Conservation (phyloP, 2,888 invertebrate genomes). For the Osmoderma eremita region DNA sequence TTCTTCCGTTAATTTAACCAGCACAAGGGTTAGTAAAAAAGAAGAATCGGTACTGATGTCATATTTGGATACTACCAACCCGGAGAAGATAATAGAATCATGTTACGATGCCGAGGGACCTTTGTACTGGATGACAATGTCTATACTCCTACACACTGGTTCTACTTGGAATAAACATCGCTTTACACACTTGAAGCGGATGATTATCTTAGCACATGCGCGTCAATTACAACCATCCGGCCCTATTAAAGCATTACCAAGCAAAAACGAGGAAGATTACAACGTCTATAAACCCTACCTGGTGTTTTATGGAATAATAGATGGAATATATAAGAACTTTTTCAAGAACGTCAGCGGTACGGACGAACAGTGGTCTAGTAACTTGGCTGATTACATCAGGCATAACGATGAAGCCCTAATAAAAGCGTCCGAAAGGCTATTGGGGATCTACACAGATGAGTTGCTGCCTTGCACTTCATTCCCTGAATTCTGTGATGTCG, state of each 20-base stretch:
- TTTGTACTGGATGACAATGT: conserved; percentile 86
- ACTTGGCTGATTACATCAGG: conserved; percentile 91
- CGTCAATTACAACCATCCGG: conserved; percentile 75
- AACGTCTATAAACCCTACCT: conserved; percentile 85
- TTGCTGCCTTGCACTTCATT: conserved; percentile 90
- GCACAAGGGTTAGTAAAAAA: conserved; percentile 77
- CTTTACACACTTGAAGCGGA: conserved; percentile 77
- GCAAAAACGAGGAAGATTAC: conserved; percentile 73
- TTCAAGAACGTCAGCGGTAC: conserved; percentile 83
- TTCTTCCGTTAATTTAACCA: conserved; percentile 55
- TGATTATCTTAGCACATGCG: conserved; percentile 81
- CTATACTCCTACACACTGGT: conserved; percentile 81
- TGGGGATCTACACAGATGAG: conserved; percentile 86
- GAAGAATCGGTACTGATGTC: conserved; percentile 82
- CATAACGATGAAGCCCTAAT: conserved; percentile 92
- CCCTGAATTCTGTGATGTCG: conserved; percentile 92
- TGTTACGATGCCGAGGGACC: conserved; percentile 93
- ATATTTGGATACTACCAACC: conserved; percentile 73
- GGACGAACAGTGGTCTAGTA: conserved; percentile 89
- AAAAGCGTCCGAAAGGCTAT: conserved; percentile 86
- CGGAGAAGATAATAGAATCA: conserved; percentile 79
- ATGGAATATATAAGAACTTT: conserved; percentile 84
- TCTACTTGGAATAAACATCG: conserved; percentile 80
- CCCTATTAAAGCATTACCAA: conserved; percentile 67
- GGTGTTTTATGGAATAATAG: conserved; percentile 85